These are phyloP conservation scores for Sitophilus oryzae DNA, from an alignment of 1,140 invertebrate species.

Conservation along the genomic window DNA sequence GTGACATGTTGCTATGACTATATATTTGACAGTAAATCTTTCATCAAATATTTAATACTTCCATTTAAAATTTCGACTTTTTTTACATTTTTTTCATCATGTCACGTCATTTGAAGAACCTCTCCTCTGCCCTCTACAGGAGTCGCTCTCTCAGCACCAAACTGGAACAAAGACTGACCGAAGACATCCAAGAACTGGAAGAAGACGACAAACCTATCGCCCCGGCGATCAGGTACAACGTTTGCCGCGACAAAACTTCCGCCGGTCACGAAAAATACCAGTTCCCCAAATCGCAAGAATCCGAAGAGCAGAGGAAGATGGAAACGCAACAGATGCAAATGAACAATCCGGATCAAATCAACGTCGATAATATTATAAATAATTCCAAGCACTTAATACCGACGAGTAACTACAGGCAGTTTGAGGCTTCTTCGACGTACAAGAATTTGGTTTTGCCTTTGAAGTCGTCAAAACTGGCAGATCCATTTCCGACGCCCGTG, in stretches of 20 bases:
- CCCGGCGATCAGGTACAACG: slow-evolving; percentile 26
- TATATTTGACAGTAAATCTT: too few relatives aligned
- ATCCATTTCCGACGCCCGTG: slow-evolving; percentile 38
- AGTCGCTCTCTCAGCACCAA: slow-evolving; percentile 9
- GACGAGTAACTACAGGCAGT: slow-evolving; percentile 20
- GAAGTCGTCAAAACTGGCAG: slow-evolving; percentile 36
- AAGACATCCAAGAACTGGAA: slow-evolving; percentile 13
- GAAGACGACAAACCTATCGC: slow-evolving; percentile 4
- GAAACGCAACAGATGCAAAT: slow-evolving; percentile 4
- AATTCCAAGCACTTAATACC: slow-evolving; percentile 4
- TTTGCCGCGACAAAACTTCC: slow-evolving; percentile 19
- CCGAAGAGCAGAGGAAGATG: slow-evolving; percentile 1
- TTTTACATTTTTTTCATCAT: too few relatives aligned
- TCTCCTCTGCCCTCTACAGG: too few relatives aligned
- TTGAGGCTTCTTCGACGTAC: slow-evolving; percentile 35
- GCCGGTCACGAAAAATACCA: slow-evolving; percentile 13
- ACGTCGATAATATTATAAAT: slow-evolving; percentile 17
- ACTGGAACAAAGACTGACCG: slow-evolving; percentile 11
- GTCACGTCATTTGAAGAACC: too few relatives aligned
- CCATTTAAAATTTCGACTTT: too few relatives aligned
- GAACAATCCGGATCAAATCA: slow-evolving; percentile 4
- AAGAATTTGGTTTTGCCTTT: slow-evolving; percentile 34
- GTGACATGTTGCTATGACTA: too few relatives aligned
- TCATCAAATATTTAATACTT: too few relatives aligned
- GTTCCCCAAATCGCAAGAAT: slow-evolving; percentile 10